These are phyloP conservation scores for Danio aesculapii DNA, from an alignment of 2,797 vertebrate genomes.

Conservation along the genomic window DNA sequence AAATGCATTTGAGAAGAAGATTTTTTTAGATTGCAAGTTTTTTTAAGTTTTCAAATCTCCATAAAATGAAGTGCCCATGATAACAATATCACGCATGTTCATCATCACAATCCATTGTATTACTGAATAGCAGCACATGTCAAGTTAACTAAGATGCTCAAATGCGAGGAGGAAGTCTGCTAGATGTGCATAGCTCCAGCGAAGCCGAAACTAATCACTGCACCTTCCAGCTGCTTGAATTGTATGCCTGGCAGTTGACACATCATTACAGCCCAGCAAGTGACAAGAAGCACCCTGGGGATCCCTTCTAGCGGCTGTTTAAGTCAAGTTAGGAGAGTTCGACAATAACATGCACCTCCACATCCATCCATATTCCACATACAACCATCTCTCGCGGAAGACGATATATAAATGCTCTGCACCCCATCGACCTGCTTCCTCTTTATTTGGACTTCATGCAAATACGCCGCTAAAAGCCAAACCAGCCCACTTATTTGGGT, in stretches of 20 bases:
- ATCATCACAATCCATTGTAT: no score
- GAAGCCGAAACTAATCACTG: slow-evolving; percentile 32
- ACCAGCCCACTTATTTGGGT: slow-evolving; percentile 17
- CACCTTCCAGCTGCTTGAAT: slow-evolving; percentile 37
- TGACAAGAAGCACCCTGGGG: slow-evolving; percentile 37
- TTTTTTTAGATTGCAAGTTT: no score
- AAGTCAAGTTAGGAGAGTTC: slow-evolving; percentile 34
- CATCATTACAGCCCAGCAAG: slow-evolving; percentile 48
- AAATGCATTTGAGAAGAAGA: no score
- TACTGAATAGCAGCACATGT: neutral
- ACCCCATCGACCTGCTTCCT: slow-evolving; percentile 1
- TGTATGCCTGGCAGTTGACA: slow-evolving; percentile 44
- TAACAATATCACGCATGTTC: no score
- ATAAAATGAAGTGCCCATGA: no score
- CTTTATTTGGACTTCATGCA: slow-evolving; percentile 40
- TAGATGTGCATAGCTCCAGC: slow-evolving; percentile 28
- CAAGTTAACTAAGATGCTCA: neutral
- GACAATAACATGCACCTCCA: slow-evolving; percentile 23
- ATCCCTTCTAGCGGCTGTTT: slow-evolving; percentile 39
- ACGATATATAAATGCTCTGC: slow-evolving; percentile 17
- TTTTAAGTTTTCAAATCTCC: no score
- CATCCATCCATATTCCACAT: slow-evolving; percentile 28
- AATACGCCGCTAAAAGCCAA: slow-evolving; percentile 14
- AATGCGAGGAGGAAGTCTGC: neutral
- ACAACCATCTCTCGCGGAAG: neutral